These are phyloP conservation scores for Pachypsylla venusta DNA, from an alignment of 1,140 invertebrate species.

Conservation along the genomic window DNA sequence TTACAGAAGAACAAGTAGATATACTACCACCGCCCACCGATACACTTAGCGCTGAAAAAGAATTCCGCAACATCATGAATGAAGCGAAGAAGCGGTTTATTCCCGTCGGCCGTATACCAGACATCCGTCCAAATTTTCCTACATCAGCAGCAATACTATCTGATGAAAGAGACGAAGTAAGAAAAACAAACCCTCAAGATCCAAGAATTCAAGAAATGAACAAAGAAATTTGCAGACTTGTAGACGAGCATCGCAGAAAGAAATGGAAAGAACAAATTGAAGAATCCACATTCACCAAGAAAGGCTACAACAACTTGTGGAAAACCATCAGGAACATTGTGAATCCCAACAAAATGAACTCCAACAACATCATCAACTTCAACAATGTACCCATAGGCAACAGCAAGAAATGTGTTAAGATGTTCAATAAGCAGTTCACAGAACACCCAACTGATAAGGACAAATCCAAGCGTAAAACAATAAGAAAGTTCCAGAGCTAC, in stretches of 20 bases:
- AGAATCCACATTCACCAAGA: no score
- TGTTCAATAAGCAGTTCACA: no score
- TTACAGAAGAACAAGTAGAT: background rate
- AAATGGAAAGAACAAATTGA: conserved; percentile 7
- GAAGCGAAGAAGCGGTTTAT: background rate
- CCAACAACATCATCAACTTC: no score
- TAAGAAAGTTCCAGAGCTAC: no score
- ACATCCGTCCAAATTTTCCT: background rate
- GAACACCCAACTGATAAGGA: no score
- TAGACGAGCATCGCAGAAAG: background rate
- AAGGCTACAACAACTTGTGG: no score
- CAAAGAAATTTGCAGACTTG: background rate
- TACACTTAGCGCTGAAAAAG: background rate
- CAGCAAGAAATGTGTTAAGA: no score
- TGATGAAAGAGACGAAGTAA: background rate
- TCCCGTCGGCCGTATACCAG: background rate
- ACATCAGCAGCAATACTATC: background rate
- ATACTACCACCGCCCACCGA: background rate
- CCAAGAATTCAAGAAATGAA: background rate
- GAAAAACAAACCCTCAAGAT: background rate
- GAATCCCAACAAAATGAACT: no score
- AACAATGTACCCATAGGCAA: no score
- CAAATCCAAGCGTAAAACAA: no score
- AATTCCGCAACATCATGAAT: background rate
- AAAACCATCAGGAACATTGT: no score